Percentiles rank a stretch among this genome's conserved stretches.
These are phyloP conservation scores for Radopholus similis DNA, from an alignment of 1,140 invertebrate genomes.

Conservation along the genomic window DNA sequence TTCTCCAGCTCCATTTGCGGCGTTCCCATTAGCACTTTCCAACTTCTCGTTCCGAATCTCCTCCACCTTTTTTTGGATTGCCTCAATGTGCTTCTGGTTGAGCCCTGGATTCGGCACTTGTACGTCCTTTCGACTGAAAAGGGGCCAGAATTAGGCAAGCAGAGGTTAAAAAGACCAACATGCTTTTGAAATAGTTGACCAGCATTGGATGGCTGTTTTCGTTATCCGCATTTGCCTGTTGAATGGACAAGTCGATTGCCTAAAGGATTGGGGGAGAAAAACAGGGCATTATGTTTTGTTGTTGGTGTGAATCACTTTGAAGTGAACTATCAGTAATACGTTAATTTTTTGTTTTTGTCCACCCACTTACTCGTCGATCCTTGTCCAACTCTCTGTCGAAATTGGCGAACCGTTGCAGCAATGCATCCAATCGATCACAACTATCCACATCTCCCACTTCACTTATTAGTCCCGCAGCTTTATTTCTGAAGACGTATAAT, in stretches of 20 bases:
- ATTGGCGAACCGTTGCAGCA: not conserved
- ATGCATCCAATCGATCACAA: not conserved
- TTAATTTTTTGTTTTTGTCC: too few species aligned
- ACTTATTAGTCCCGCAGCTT: not conserved
- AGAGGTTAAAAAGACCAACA: not conserved
- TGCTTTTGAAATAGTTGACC: not conserved
- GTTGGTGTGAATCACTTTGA: too few species aligned
- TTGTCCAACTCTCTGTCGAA: conserved; percentile 8
- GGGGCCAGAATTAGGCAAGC: not conserved
- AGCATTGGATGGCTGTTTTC: not conserved
- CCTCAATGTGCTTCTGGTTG: not conserved
- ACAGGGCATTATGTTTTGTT: too few species aligned
- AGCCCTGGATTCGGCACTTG: conserved; percentile 3
- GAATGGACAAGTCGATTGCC: too few species aligned
- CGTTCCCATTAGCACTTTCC: not conserved
- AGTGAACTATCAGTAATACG: too few species aligned
- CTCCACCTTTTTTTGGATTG: not conserved
- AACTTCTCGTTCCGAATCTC: not conserved
- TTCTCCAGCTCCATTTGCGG: not conserved
- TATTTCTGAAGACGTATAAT: not conserved
- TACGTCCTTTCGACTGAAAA: not conserved
- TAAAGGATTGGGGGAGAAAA: too few species aligned
- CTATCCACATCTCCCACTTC: not conserved
- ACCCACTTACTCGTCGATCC: not conserved
- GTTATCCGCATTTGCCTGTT: not conserved